These are phyloP conservation scores for Engraulis encrasicolus DNA, from an alignment of 2,113 vertebrate species.

Conservation along the genomic window DNA sequence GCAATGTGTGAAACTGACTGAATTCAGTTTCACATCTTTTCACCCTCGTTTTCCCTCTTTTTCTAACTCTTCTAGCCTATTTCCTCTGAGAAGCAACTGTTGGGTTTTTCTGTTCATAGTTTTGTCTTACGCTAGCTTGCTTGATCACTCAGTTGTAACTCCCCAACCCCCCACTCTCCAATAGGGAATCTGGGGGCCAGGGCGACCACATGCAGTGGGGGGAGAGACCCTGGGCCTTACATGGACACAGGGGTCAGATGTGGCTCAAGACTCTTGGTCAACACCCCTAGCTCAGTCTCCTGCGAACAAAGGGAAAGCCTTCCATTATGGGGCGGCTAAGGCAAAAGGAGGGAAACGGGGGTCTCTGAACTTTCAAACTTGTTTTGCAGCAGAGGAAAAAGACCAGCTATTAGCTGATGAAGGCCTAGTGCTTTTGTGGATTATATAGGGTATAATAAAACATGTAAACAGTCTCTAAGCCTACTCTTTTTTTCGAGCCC, in stretches of 20 bases:
- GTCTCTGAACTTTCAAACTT: neutral
- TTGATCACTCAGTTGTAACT: constrained; percentile 60
- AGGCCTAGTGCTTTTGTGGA: neutral
- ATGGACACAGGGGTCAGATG: constrained; percentile 70
- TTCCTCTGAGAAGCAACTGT: neutral
- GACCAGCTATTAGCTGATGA: neutral
- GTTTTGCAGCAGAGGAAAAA: neutral
- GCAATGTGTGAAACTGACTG: neutral
- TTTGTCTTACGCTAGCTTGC: constrained; percentile 47
- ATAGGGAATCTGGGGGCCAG: constrained; percentile 39
- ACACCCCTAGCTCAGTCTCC: constrained; percentile 32
- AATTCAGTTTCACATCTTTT: neutral
- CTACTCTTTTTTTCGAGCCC: too few relatives aligned
- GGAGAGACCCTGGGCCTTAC: constrained; percentile 63
- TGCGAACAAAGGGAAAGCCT: constrained; percentile 46
- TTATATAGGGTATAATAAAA: too few relatives aligned
- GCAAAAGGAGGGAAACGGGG: neutral
- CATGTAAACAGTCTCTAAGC: too few relatives aligned
- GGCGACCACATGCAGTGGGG: constrained; percentile 52
- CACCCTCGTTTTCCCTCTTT: neutral
- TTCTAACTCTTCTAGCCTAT: neutral
- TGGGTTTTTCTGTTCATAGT: neutral
- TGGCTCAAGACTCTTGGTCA: constrained; percentile 57
- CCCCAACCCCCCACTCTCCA: constrained; percentile 40
- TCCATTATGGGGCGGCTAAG: constrained; percentile 23